Evolutionary conservation across 2,113 vertebrate genomes (phyloP).

Genomic region (Anoplopoma fimbria): DNA sequence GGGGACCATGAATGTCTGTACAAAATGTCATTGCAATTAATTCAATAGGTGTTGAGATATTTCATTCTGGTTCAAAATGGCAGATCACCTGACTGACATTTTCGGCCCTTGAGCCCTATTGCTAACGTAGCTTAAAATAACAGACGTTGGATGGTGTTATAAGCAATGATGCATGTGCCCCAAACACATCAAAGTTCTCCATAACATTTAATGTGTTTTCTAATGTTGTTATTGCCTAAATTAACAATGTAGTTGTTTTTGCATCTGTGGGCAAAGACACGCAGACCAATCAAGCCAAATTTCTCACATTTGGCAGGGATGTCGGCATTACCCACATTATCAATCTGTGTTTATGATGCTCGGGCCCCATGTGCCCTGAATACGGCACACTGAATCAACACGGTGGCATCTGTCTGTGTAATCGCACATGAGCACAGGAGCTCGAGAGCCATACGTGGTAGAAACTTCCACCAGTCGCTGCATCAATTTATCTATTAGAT

Average conservation of each 20-base stretch:
- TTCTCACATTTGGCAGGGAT: slow-evolving; percentile 8
- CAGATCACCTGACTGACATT: too few relatives aligned
- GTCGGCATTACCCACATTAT: slow-evolving; percentile 7
- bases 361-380: background rate
- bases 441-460: background rate
- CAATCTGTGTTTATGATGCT: slow-evolving; percentile 16
- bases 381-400: background rate
- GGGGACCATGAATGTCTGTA: background rate
- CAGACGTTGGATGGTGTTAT: background rate
- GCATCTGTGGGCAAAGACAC: slow-evolving; percentile 23
- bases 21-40: background rate
- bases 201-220: slow-evolving; percentile 4
- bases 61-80: background rate
- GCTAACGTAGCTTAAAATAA: background rate
- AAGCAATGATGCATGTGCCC: background rate
- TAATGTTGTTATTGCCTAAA: background rate
- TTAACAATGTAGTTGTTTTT: background rate
- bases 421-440: slow-evolving; percentile 5
- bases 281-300: slow-evolving; percentile 19
- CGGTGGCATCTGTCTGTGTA: slow-evolving; percentile 15
- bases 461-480: background rate
- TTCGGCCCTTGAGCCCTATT: slow-evolving; percentile 10
- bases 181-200: background rate
- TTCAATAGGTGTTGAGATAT: background rate
- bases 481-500: slow-evolving; percentile 4